Percentiles rank a stretch among this genome's conserved stretches.
Evolutionary conservation across 2,113 vertebrate genomes (phyloP).

Genomic region (Phoxinus phoxinus): DNA sequence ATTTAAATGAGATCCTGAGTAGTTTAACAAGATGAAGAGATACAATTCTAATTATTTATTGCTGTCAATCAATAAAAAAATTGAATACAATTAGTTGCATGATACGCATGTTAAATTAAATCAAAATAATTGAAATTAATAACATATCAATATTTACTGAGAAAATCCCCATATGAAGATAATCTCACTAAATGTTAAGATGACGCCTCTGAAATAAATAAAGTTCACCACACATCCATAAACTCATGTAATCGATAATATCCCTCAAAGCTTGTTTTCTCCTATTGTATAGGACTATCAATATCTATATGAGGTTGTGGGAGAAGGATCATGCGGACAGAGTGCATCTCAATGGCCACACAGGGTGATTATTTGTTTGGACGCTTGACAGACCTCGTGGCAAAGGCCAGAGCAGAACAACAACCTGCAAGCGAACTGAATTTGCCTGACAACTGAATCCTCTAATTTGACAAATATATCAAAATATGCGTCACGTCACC

Average conservation of each 20-base stretch:
- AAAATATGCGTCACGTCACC: not conserved
- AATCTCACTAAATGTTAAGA: not conserved
- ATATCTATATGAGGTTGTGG: not conserved
- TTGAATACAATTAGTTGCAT: not conserved
- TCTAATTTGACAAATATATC: slow-evolving; percentile 2
- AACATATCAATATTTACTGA: not conserved
- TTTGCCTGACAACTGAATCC: slow-evolving; percentile 10
- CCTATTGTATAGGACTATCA: not conserved
- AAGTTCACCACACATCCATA: not conserved
- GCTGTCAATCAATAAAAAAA: not conserved
- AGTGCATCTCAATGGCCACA: not conserved
- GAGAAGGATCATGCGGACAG: not conserved
- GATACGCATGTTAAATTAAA: not conserved
- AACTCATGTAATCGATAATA: not conserved
- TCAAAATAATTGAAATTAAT: not conserved
- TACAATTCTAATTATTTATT: not conserved
- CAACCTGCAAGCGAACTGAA: not conserved
- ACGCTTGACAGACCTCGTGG: not conserved
- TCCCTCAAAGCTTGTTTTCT: not conserved
- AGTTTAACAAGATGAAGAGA: not conserved
- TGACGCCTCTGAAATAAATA: not conserved
- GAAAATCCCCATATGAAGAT: not conserved
- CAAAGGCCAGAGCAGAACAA: not conserved
- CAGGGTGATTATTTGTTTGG: not conserved
- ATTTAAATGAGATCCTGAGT: not conserved